These are phyloP conservation scores for Kuschelorhynchus macadamiae DNA, from an alignment of 2,888 invertebrate genomes.

Conservation along the genomic window DNA sequence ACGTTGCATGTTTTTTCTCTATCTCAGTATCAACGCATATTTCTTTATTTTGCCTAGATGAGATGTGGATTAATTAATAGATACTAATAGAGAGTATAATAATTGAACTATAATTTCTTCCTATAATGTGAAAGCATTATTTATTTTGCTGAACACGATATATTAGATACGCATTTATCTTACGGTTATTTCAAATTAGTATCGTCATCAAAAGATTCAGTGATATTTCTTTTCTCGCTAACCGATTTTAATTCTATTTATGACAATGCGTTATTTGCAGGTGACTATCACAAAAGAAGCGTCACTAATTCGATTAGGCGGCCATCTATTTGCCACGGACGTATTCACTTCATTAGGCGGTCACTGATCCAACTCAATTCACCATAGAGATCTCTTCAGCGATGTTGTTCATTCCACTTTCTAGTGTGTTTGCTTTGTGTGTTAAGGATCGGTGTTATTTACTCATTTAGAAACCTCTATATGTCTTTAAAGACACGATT, in stretches of 20 bases:
- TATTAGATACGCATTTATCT: too few relatives aligned
- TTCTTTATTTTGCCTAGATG: too few relatives aligned
- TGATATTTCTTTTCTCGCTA: too few relatives aligned
- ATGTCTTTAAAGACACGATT: constrained; percentile 10
- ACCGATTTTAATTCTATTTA: not conserved
- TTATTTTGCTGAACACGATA: too few relatives aligned
- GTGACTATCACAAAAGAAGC: constrained; percentile 37
- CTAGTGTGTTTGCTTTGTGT: constrained; percentile 41
- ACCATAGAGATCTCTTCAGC: constrained; percentile 55
- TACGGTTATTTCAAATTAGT: too few relatives aligned
- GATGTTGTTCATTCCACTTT: constrained; percentile 56
- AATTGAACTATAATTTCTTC: too few relatives aligned
- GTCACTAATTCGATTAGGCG: constrained; percentile 66
- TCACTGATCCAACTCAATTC: constrained; percentile 64
- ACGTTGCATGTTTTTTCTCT: too few relatives aligned
- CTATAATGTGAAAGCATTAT: too few relatives aligned
- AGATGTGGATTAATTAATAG: too few relatives aligned
- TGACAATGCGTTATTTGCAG: constrained; percentile 30
- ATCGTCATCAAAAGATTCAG: too few relatives aligned
- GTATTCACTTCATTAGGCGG: constrained; percentile 67
- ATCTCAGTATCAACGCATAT: too few relatives aligned
- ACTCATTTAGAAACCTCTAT: constrained; percentile 39
- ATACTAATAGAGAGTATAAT: too few relatives aligned
- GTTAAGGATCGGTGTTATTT: constrained; percentile 31
- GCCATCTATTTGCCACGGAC: constrained; percentile 66